These are phyloP conservation scores for Amphiura filiformis DNA, from an alignment of 35 echinoderm and acorn worm species.

Conservation along the genomic window DNA sequence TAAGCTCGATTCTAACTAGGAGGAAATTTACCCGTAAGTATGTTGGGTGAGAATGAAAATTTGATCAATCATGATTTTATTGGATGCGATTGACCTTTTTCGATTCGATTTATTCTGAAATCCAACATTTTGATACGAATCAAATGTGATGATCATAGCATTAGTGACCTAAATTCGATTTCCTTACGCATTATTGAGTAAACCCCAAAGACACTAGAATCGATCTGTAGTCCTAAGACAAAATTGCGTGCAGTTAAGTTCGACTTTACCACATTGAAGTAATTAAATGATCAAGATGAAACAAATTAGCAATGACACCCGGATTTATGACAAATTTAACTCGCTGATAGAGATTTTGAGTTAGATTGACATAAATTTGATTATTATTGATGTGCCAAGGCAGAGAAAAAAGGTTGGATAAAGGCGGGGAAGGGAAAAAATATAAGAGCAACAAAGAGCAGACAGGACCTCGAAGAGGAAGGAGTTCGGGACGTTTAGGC, in stretches of 20 bases:
- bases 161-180: background rate
- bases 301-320: background rate
- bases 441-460: background rate
- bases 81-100: background rate
- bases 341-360: background rate
- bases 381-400: background rate
- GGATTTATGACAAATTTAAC: conserved; percentile 3
- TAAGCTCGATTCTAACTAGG: background rate
- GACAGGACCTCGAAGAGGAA: background rate
- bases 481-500: background rate
- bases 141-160: background rate
- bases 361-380: background rate
- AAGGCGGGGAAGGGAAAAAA: background rate
- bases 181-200: background rate
- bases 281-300: background rate
- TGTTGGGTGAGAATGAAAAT: background rate
- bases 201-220: background rate
- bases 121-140: background rate
- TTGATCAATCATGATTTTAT: background rate
- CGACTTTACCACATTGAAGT: background rate
- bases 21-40: background rate
- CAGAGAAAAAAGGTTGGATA: background rate
- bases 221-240: background rate
- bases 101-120: background rate
- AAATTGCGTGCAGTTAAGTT: background rate